These are phyloP conservation scores for Sebastes minor DNA, from an alignment of 2,797 vertebrate genomes.

Conservation along the genomic window DNA sequence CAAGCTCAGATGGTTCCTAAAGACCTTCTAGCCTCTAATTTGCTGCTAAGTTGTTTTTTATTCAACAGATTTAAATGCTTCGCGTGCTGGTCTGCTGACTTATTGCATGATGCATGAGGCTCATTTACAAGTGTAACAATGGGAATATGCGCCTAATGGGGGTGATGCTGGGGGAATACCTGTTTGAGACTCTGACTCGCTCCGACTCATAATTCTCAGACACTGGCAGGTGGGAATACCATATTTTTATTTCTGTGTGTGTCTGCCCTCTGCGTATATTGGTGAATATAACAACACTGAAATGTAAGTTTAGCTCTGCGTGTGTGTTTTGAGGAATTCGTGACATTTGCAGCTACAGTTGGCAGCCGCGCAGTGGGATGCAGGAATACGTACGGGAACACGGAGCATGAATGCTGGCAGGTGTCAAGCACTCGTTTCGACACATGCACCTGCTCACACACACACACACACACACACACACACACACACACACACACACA, in stretches of 20 bases:
- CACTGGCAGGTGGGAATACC: not conserved
- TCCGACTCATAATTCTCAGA: slow-evolving; percentile 10
- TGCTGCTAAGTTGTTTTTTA: slow-evolving; percentile 55
- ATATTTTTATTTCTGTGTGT: not conserved
- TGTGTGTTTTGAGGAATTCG: slow-evolving; percentile 6
- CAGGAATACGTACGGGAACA: not conserved
- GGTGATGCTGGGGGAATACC: slow-evolving; percentile 45
- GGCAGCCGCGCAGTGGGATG: not conserved
- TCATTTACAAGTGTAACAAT: slow-evolving; percentile 61
- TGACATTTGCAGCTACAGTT: slow-evolving; percentile 32
- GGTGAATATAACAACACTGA: not conserved
- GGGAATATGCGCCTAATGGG: slow-evolving; percentile 48
- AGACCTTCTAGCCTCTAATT: slow-evolving; percentile 45
- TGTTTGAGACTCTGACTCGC: not conserved
- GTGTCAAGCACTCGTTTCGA: slow-evolving; percentile 29
- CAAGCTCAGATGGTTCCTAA: slow-evolving; percentile 19
- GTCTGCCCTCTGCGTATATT: not conserved
- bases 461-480: not conserved
- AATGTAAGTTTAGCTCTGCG: not conserved
- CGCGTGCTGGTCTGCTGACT: slow-evolving; percentile 30
- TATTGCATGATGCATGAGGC: slow-evolving; percentile 63
- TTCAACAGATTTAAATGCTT: slow-evolving; percentile 48
- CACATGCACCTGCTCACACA: not conserved
- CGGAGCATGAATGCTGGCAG: slow-evolving; percentile 25
- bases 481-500: not conserved